Base-by-base conservation (phyloP, 2,888 invertebrate genomes). In the Endomychus coccineus region DNA sequence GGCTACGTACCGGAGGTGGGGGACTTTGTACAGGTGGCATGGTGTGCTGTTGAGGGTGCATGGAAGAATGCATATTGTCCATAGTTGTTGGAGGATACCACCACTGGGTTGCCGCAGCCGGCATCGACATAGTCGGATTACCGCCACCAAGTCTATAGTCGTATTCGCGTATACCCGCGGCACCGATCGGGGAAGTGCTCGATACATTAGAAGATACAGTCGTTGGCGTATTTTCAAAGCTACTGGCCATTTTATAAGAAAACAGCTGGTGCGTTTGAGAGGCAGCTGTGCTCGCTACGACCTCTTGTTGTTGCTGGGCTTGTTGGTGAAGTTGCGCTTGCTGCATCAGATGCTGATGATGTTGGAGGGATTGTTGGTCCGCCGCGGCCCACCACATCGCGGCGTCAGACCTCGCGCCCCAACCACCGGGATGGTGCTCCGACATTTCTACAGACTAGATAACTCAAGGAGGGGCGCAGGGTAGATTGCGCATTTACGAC, bases 161-260 rank as follows among this genome's bases (percentile, higher is more conserved):
- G 66, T 83, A 84, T 57, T 75, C 77, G 46, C 61, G 55, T 37
- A 58, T 54, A 49, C 67, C 68, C 43, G 62, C 59, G 45, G 63
- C 58, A 44, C 77, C 73, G 46, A 77, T 74, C 42, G 78, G 73
- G 52, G 75, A 71, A 48, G 76, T 72, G 53, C 78, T 72, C 51
- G 76, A 73, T 52, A 75, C 73, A 54, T 65, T 73, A n/a, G n/a
- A n/a, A 59, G 69, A 73, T 69, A 75, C 74, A 61, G 75, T 78
- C 67, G 75, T 78, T 68, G 74, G 71, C 55, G 78, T 75, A 65
- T 77, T 78, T 56, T 83, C 77, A 73, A 86, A 85, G 64, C 82
- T 83, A 64, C 82, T 80, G 57, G 84, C 80, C 84, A 87, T 85
- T 75, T 86, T 87, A 67, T 87, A 87, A 45, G 81, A 80, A 64